Percentiles rank a stretch among this genome's conserved stretches.
phyloP scores from a whole-genome alignment of 2,797 vertebrate species.

The Characodon lateralis region DNA sequence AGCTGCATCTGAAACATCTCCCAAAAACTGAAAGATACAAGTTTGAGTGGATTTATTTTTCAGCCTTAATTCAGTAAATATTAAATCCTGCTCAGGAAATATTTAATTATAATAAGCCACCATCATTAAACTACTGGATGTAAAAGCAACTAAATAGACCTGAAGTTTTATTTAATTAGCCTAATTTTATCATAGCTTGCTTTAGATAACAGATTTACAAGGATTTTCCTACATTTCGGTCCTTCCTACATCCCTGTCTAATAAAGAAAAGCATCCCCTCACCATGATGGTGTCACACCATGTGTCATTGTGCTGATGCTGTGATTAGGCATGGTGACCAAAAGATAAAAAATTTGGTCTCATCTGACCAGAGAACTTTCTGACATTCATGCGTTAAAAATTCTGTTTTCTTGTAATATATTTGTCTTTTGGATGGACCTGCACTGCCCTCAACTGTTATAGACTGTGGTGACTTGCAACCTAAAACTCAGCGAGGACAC shows the following conservation, averaged over 20 bases:
- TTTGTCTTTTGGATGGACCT: too few relatives aligned
- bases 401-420: too few relatives aligned
- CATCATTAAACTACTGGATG: neutral
- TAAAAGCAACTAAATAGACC: neutral
- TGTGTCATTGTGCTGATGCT: too few relatives aligned
- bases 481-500: too few relatives aligned
- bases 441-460: too few relatives aligned
- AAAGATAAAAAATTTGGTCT: too few relatives aligned
- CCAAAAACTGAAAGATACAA: constrained; percentile 28
- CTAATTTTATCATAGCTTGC: neutral
- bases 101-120: neutral
- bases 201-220: neutral
- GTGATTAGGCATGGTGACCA: too few relatives aligned
- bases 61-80: neutral
- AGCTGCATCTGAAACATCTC: constrained; percentile 37
- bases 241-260: too few relatives aligned
- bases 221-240: neutral
- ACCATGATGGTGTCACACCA: too few relatives aligned
- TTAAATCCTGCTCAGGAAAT: neutral
- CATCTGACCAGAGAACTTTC: too few relatives aligned
- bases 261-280: too few relatives aligned
- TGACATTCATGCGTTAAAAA: too few relatives aligned
- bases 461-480: neutral
- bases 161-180: neutral
- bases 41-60: constrained; percentile 22